Evolutionary conservation across 2,797 vertebrate genomes (phyloP).

Genomic region (Prunella strophiata): DNA sequence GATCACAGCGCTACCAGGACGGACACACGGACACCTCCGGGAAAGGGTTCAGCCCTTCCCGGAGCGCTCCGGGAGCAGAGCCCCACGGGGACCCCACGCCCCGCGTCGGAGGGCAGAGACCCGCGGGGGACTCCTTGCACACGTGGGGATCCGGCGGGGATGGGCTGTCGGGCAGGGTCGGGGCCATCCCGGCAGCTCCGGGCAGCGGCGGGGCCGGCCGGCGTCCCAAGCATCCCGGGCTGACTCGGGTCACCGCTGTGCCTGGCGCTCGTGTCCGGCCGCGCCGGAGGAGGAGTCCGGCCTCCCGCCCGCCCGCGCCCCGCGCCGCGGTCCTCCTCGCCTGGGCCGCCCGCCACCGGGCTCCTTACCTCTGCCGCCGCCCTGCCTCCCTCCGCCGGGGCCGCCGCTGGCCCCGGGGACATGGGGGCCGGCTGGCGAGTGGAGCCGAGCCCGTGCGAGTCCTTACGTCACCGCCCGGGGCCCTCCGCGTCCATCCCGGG

Average conservation of each 20-base stretch:
- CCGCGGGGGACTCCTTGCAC: background rate
- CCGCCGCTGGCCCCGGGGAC: constrained; percentile 54
- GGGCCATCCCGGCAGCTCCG: background rate
- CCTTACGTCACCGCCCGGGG: constrained; percentile 49
- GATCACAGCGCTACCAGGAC: background rate
- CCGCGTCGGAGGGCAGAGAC: background rate
- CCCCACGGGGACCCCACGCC: background rate
- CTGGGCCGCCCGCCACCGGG: background rate
- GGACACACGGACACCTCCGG: background rate
- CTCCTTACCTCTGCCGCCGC: constrained; percentile 42
- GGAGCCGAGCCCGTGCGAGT: constrained; percentile 26
- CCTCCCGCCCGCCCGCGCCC: background rate
- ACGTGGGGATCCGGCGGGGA: background rate
- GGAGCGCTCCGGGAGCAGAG: background rate
- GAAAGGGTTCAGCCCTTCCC: background rate
- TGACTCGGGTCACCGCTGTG: background rate
- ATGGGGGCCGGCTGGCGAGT: constrained; percentile 46
- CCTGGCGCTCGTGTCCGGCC: background rate
- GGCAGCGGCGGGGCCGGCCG: background rate
- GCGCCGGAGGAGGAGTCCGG: constrained; percentile 32
- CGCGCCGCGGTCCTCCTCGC: background rate
- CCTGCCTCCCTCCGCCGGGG: constrained; percentile 54
- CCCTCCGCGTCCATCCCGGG: constrained; percentile 50
- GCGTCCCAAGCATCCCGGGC: background rate
- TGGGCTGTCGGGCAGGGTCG: background rate